Evolutionary conservation across 1,140 invertebrate species (phyloP), one percentile per base, ranked within the genome.

Genomic region (Gonatopus flavifemur): DNA sequence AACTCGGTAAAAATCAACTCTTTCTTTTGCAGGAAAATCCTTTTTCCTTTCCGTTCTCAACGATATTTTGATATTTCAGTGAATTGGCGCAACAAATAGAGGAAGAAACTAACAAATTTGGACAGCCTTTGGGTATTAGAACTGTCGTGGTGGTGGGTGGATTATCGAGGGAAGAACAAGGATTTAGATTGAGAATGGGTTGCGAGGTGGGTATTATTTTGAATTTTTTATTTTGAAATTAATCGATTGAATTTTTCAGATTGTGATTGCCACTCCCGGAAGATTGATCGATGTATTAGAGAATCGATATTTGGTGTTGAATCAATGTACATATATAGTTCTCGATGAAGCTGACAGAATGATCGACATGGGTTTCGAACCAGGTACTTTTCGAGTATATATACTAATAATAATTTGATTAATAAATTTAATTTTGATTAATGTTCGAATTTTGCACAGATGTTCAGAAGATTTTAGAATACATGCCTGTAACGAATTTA

Each of bases 341-440:
- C 78, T 94, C 37, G 91, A 94, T 67, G 92, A 95, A 81, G 96
- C 96, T 36, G 96, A 99, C 81, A 84, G 95, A 67, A 99, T 99
- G 96, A 98, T 99, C 77, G 96, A 98, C 79, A 98, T 98, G 94
- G 96, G 97, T 77, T 99, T 99, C 76, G 97, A 99, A 77, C 90
- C 93, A 24, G 88, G 77, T 78, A 62, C 55, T 41, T 69, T 53
- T 62, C 48, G 36, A 35, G 3, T 25, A 13, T 3, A 18, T 1
- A 42, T 18, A 10, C 18, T 16, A 36, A 5, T 36, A 36, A 10
- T 36, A 15, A 16, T 35, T n/a, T 28, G 25, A 32, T 38, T 38
- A 43, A 21, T 10, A 18, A 10, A 22, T 2, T 13, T 42, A 30
- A 32, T 22, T 30, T 10, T 52, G 37, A 39, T 40, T 44, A 21